Percentiles rank a stretch among this genome's conserved stretches.
Evolutionary conservation across 2,797 vertebrate genomes (phyloP).

Genomic region (Anabas testudineus): DNA sequence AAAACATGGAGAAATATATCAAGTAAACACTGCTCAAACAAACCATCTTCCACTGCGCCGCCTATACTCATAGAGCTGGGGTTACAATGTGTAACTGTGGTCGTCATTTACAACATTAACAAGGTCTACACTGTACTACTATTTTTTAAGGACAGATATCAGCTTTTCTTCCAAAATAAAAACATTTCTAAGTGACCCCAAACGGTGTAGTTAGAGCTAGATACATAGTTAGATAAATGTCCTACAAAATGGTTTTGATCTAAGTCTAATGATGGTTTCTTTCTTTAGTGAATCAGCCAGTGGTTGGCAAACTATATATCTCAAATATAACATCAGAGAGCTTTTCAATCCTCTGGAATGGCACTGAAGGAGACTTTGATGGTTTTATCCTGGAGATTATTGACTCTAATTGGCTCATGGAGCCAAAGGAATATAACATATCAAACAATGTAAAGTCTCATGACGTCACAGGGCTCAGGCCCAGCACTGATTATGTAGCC

Average conservation of each 20-base stretch:
- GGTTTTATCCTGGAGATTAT: constrained; percentile 95
- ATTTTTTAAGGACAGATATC: no score
- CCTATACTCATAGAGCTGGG: no score
- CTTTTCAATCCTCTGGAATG: constrained; percentile 93
- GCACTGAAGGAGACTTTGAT: constrained; percentile 85
- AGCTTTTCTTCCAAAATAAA: no score
- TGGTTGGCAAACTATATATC: constrained; percentile 88
- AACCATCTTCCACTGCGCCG: no score
- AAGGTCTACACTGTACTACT: no score
- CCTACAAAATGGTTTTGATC: constrained; percentile 35
- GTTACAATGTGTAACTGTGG: no score
- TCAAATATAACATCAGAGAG: constrained; percentile 90
- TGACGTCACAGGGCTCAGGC: constrained; percentile 90
- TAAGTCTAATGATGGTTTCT: constrained; percentile 78
- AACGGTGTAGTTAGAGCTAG: no score
- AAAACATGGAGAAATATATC: no score
- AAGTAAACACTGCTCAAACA: no score
- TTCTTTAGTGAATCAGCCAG: constrained; percentile 88
- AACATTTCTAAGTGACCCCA: no score
- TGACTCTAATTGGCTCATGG: constrained; percentile 95
- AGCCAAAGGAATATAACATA: constrained; percentile 89
- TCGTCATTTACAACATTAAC: no score
- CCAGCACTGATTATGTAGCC: constrained; percentile 94
- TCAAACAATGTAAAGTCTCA: constrained; percentile 84
- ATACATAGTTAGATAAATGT: constrained; percentile 12